Percentiles rank a stretch among this genome's conserved stretches.
Evolutionary conservation across 2,888 invertebrate genomes (phyloP).

Genomic region (Ochropleura leucogaster): DNA sequence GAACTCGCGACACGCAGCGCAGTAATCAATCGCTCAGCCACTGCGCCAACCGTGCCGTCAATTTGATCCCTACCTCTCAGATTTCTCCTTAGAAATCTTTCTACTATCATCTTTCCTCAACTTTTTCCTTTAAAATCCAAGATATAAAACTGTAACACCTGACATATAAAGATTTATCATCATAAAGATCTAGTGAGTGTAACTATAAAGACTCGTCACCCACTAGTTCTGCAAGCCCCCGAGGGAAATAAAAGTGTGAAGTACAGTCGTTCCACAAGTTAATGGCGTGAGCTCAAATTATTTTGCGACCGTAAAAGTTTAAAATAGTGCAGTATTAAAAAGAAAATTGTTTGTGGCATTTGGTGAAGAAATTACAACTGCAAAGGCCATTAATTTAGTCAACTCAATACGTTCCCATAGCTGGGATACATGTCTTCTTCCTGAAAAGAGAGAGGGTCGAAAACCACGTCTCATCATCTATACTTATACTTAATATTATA

Average conservation of each 20-base stretch:
- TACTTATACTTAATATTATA: too few relatives aligned
- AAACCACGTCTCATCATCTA: neutral
- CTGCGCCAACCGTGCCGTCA: too few relatives aligned
- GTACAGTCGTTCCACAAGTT: conserved; percentile 35
- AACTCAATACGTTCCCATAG: neutral
- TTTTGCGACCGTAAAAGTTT: conserved; percentile 39
- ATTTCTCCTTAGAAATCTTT: neutral
- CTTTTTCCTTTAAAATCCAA: neutral
- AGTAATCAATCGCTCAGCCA: too few relatives aligned
- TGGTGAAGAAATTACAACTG: conserved; percentile 4
- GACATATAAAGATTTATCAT: conserved; percentile 16
- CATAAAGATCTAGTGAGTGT: neutral
- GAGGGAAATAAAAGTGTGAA: conserved; percentile 40
- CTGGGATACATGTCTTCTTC: neutral
- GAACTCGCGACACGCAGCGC: too few relatives aligned
- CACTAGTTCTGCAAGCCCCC: conserved; percentile 3
- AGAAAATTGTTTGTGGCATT: conserved; percentile 9
- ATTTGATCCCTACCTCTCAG: neutral
- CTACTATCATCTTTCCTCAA: neutral
- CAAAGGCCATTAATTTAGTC: neutral
- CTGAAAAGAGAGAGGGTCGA: neutral
- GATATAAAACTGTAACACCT: conserved; percentile 9
- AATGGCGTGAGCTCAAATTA: conserved; percentile 47
- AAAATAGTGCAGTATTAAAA: conserved; percentile 28
- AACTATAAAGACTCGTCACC: conserved; percentile 25